A percentile compares a stretch with the other conserved stretches of the same genome.
phyloP scores from a whole-genome alignment of 2,888 invertebrate species.

The Caenorhabditis afra region DNA sequence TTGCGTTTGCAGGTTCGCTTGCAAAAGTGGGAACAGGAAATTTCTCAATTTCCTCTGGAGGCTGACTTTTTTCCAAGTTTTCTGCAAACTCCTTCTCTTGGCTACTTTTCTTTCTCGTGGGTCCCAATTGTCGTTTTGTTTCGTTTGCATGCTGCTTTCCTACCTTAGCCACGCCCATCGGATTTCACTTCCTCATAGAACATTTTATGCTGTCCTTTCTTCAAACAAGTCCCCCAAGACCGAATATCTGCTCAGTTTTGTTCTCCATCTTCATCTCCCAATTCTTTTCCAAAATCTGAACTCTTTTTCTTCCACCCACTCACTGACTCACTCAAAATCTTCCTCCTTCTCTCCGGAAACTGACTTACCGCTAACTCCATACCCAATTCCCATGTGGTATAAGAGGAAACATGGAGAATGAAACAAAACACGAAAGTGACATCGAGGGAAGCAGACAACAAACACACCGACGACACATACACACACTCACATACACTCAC shows the following conservation, averaged over 20 bases:
- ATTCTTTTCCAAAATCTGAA: slow-evolving; percentile 35
- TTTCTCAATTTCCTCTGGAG: background rate
- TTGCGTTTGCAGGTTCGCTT: background rate
- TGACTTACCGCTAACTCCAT: slow-evolving; percentile 27
- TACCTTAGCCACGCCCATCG: background rate
- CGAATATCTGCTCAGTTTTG: slow-evolving; percentile 3
- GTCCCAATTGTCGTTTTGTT: slow-evolving; percentile 1
- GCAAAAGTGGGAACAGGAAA: background rate
- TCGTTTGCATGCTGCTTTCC: slow-evolving; percentile 8
- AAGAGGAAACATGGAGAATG: slow-evolving; percentile 32
- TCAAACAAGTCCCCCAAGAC: slow-evolving; percentile 14
- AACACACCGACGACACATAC: slow-evolving; percentile 56
- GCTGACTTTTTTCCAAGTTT: background rate
- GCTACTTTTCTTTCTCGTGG: background rate
- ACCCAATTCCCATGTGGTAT: slow-evolving; percentile 53
- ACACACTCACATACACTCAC: slow-evolving; percentile 17
- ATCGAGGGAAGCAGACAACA: slow-evolving; percentile 48
- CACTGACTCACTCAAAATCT: slow-evolving; percentile 36
- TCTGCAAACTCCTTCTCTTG: slow-evolving; percentile 4
- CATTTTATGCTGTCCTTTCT: slow-evolving; percentile 18
- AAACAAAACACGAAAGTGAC: slow-evolving; percentile 55
- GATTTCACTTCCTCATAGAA: slow-evolving; percentile 33
- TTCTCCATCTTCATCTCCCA: background rate
- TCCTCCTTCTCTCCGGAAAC: slow-evolving; percentile 18
- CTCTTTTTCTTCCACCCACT: slow-evolving; percentile 33